Conservation (phyloP, 2,888 invertebrate genomes). For the Nephrotoma appendiculata region DNA sequence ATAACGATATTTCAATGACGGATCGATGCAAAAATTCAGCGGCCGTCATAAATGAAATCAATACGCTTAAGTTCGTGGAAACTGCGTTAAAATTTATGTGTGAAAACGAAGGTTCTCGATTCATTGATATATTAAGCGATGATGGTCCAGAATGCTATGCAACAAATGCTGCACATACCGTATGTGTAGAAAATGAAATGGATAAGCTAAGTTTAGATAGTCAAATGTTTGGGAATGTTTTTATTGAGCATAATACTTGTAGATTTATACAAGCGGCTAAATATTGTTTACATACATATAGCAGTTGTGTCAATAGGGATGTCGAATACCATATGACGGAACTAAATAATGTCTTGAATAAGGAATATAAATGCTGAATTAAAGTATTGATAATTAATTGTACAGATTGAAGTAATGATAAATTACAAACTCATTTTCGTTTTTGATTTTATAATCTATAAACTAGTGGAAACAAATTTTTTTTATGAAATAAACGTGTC, state of each 20-base stretch:
- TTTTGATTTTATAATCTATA: too few relatives aligned
- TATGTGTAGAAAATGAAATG: background rate
- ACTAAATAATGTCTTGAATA: background rate
- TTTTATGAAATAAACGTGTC: too few relatives aligned
- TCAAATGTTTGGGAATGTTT: background rate
- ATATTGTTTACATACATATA: background rate
- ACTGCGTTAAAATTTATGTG: background rate
- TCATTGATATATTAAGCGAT: background rate
- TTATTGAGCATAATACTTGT: background rate
- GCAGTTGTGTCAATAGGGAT: background rate
- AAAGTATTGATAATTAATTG: background rate
- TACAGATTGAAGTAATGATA: too few relatives aligned
- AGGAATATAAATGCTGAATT: background rate
- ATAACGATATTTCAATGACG: background rate
- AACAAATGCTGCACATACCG: background rate
- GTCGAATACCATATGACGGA: background rate
- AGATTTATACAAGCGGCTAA: background rate
- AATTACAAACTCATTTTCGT: too few relatives aligned
- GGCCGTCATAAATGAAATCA: background rate
- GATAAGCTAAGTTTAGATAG: background rate
- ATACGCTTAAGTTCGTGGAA: background rate
- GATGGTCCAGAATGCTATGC: background rate
- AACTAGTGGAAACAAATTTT: too few relatives aligned
- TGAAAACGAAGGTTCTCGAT: background rate
- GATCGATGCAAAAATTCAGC: background rate